Conservation (phyloP, 2,888 invertebrate species). For the Callinectes sapidus region DNA sequence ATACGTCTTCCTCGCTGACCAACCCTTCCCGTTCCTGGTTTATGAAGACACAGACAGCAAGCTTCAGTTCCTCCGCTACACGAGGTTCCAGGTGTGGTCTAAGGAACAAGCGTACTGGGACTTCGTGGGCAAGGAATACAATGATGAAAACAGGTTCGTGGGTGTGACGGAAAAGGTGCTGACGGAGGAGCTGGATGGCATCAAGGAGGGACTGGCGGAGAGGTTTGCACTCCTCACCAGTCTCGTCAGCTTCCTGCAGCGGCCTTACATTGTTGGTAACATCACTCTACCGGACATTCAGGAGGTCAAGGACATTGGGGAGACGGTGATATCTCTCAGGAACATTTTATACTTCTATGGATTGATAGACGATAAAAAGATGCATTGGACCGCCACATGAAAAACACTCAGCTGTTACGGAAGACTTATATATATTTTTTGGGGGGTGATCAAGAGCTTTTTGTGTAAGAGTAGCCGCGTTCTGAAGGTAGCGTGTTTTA, state of each 20-base stretch:
- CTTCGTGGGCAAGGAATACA: background rate
- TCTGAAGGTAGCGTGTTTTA: too few relatives aligned
- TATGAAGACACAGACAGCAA: background rate
- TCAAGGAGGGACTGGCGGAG: conserved; percentile 10
- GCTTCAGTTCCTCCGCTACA: background rate
- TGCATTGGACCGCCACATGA: background rate
- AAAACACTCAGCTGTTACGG: background rate
- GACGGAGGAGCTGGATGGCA: background rate
- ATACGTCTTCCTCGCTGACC: background rate
- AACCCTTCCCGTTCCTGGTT: background rate
- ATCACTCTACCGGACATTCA: background rate
- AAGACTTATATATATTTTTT: background rate
- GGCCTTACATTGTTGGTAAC: background rate
- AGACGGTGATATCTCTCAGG: background rate
- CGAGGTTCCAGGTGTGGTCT: conserved; percentile 4
- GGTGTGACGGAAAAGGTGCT: background rate
- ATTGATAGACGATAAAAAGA: background rate
- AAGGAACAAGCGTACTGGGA: background rate
- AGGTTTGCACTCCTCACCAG: background rate
- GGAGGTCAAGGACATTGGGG: background rate
- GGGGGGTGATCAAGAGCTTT: too few relatives aligned
- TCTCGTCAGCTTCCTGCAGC: background rate
- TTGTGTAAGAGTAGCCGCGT: too few relatives aligned
- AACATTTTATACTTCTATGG: background rate
- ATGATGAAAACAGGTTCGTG: background rate